Evolutionary conservation across 1,140 invertebrate species (phyloP).

Genomic region (Solenopsis fugax): DNA sequence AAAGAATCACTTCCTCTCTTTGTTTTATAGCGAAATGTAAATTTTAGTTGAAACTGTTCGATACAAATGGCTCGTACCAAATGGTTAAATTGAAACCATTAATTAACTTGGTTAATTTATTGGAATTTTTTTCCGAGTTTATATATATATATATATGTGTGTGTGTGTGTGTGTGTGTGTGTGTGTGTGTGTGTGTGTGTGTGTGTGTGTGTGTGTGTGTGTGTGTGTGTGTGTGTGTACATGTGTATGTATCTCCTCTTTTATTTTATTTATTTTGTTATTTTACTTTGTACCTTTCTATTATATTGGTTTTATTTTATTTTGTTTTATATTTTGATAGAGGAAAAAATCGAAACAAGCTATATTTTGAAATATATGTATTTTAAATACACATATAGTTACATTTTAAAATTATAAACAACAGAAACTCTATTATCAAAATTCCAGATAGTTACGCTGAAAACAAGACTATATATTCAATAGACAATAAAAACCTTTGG

Average conservation of each 20-base stretch:
- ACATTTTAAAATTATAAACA: neutral
- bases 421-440: neutral
- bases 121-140: neutral
- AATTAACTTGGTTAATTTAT: conserved; percentile 38
- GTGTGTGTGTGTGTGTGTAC: no score
- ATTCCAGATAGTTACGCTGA: neutral
- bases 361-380: conserved; percentile 9
- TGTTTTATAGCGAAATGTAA: neutral
- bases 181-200: no score
- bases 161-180: no score
- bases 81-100: conserved; percentile 22
- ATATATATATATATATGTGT: neutral
- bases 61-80: conserved; percentile 8
- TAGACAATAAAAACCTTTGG: neutral
- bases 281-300: neutral
- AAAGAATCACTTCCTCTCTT: neutral
- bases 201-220: no score
- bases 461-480: neutral
- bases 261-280: conserved; percentile 27
- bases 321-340: conserved; percentile 19
- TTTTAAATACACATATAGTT: no score
- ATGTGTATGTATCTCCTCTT: no score
- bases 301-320: conserved; percentile 22
- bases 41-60: conserved; percentile 21
- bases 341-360: neutral